Evolutionary conservation across 2,113 vertebrate species (phyloP).

Genomic region (Oncorhynchus masou): DNA sequence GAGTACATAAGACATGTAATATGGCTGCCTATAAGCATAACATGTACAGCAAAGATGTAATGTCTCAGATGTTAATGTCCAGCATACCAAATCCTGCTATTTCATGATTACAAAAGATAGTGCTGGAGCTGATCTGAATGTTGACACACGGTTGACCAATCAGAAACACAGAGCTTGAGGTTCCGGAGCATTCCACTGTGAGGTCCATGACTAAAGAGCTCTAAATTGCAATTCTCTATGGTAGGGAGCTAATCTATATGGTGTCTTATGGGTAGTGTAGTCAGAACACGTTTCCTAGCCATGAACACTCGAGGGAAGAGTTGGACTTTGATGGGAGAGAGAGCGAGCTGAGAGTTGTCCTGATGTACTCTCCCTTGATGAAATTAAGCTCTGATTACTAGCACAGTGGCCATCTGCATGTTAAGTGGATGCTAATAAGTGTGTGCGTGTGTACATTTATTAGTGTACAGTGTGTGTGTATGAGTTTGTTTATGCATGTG

Average conservation of each 20-base stretch:
- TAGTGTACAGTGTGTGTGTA: conserved; percentile 4
- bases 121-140: not conserved
- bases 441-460: not conserved
- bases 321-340: conserved; percentile 62
- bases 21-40: too few relatives aligned
- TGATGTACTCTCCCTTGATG: conserved; percentile 52
- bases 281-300: conserved; percentile 45
- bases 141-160: not conserved
- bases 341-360: conserved; percentile 44
- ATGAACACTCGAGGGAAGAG: conserved; percentile 44
- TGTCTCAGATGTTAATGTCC: too few relatives aligned
- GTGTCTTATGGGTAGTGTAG: conserved; percentile 43
- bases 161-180: not conserved
- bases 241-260: conserved; percentile 35
- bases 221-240: conserved; percentile 51
- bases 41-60: too few relatives aligned
- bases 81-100: not conserved
- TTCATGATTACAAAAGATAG: not conserved
- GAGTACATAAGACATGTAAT: too few relatives aligned
- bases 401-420: conserved; percentile 43
- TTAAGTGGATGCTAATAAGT: not conserved
- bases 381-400: conserved; percentile 43
- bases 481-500: not conserved
- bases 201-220: conserved; percentile 36
- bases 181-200: conserved; percentile 17